Evolutionary conservation across 2,113 vertebrate genomes (phyloP), one percentile per base, ranked within the genome.

Genomic region (Aphyosemion australe): DNA sequence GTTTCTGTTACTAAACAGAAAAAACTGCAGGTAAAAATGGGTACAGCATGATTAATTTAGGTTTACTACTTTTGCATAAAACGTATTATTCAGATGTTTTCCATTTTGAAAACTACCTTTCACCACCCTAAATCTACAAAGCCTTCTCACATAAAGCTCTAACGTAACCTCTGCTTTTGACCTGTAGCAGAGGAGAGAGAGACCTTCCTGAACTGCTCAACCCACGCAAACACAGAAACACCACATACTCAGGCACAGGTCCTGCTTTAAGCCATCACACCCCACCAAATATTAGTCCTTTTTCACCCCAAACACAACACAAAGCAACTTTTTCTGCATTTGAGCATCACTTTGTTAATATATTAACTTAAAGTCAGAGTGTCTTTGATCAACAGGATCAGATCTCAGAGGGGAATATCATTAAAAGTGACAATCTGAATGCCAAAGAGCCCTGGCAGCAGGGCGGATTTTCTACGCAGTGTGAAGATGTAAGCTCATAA

Each of bases 401-500:
- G 52, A 80, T 86, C 85, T 84, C 83, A 52, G 72, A 79, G 73
- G 73, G 74, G 76, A 81, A 76, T 48, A 76, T 87, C 84, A 92
- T 88, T 90, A 88, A 90, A 90, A 91, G 76, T 90, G 87, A 91
- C 90, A 89, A 88, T 90, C 78, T 71, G 78, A 88, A 89, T 80
- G 84, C 84, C 49, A 48, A 67, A 69, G 74, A 83, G 84, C 49
- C 72, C 80, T 43, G 60, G 78, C 85, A 84, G 82, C 76, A 53
- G 76, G 80, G 72, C 73, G 71, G 87, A 92, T 90, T 92, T 87
- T 90, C 84, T 84, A 88, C 84, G 77, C 88, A 86, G 88, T 83
- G 68, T 91, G 89, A 89, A 89, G 87, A 84, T 76, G 49, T 90
- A 89, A 90, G 88, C 90, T 88, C 73, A 84, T 89, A 82, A 87